These are phyloP conservation scores for Halcyon malimbica DNA, from an alignment of 2,113 vertebrate species.

Conservation along the genomic window DNA sequence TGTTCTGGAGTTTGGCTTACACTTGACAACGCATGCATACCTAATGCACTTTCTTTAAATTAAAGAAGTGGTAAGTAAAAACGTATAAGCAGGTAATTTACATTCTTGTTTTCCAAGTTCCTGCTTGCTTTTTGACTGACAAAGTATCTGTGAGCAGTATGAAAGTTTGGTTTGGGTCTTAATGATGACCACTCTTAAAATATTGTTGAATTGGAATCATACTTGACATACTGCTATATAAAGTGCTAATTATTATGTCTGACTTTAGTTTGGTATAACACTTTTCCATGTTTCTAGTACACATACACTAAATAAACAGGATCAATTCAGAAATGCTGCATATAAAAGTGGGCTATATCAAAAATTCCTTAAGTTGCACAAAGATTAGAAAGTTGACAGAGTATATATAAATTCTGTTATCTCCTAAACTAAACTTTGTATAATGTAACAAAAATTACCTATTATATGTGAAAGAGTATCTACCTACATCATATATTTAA, in stretches of 20 bases:
- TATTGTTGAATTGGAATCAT: background rate
- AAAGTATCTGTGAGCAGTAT: background rate
- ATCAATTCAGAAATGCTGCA: background rate
- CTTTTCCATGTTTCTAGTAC: background rate
- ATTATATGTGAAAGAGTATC: background rate
- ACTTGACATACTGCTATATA: background rate
- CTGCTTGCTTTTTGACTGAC: background rate
- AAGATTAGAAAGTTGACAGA: background rate
- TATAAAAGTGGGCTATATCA: background rate
- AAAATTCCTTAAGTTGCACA: background rate
- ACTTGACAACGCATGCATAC: background rate
- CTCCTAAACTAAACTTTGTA: background rate
- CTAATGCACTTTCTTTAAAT: background rate
- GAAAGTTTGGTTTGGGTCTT: background rate
- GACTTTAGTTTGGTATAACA: background rate
- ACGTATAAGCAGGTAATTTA: background rate
- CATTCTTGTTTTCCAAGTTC: background rate
- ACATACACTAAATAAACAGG: background rate
- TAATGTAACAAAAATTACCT: background rate
- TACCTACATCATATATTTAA: background rate
- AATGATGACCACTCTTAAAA: background rate
- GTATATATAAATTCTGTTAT: background rate
- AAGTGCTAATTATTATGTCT: background rate
- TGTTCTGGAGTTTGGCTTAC: background rate
- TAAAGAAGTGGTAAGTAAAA: conserved; percentile 22